These are phyloP conservation scores for Tillus elongatus DNA, from an alignment of 2,888 invertebrate genomes.

Conservation along the genomic window DNA sequence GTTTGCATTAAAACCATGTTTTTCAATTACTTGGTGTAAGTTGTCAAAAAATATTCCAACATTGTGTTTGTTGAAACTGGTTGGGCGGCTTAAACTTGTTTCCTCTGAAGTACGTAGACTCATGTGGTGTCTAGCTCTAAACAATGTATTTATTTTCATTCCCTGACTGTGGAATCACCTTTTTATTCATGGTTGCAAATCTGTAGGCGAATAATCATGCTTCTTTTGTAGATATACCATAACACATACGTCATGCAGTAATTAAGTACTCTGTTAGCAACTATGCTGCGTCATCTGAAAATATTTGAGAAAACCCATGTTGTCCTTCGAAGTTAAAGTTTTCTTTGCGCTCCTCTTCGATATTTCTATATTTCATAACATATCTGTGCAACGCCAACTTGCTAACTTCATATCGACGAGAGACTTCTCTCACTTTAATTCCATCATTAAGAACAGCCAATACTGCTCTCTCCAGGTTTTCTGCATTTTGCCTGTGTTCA, in stretches of 20 bases:
- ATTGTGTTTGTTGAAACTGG: conserved; percentile 19
- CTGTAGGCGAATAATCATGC: conserved; percentile 10
- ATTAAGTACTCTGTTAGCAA: background rate
- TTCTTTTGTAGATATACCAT: background rate
- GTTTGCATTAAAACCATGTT: conserved; percentile 17
- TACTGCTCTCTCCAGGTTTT: too few species aligned
- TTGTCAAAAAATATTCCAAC: conserved; percentile 12
- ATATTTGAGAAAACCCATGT: conserved; percentile 1
- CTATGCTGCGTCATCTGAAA: conserved; percentile 1
- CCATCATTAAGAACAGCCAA: background rate
- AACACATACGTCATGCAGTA: too few species aligned
- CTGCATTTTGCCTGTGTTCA: conserved; percentile 1
- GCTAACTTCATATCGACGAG: conserved; percentile 4
- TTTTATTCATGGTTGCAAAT: conserved; percentile 19
- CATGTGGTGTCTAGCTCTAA: conserved; percentile 12
- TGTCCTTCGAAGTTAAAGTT: conserved; percentile 3
- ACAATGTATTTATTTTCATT: conserved; percentile 9
- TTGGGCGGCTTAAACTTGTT: conserved; percentile 22
- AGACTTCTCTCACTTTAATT: conserved; percentile 1
- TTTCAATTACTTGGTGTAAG: conserved; percentile 18
- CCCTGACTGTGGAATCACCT: conserved; percentile 18
- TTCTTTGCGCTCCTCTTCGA: background rate
- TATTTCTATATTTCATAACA: conserved; percentile 4
- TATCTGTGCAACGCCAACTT: conserved; percentile 2
- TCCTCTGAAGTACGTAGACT: conserved; percentile 22